A percentile compares a stretch with the other conserved stretches of the same genome.
phyloP scores from a whole-genome alignment of 2,113 vertebrate genomes.

The Salvelinus alpinus region DNA sequence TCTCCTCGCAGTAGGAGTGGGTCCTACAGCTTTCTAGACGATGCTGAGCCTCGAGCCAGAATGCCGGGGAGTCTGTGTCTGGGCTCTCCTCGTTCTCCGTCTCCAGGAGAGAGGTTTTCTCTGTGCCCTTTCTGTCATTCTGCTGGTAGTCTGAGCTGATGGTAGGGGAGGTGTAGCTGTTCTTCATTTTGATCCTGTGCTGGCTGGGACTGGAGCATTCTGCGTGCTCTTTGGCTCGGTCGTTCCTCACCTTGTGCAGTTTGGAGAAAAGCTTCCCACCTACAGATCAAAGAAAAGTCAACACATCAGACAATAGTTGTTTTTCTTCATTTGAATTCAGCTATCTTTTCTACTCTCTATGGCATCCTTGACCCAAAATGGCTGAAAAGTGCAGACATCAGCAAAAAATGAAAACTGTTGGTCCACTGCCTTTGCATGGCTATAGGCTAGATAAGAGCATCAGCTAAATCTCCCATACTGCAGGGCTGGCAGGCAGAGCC shows the following conservation, averaged over 20 bases:
- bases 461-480: neutral
- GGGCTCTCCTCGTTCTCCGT: conserved; percentile 47
- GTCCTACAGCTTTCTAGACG: conserved; percentile 71
- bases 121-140: conserved; percentile 7
- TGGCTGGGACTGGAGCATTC: conserved; percentile 63
- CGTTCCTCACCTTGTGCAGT: conserved; percentile 70
- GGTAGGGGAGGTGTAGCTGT: conserved; percentile 64
- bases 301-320: neutral
- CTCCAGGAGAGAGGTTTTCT: conserved; percentile 9
- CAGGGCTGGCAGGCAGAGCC: neutral
- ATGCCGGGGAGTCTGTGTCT: conserved; percentile 51
- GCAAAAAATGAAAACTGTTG: no score
- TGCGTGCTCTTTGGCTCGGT: conserved; percentile 69
- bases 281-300: conserved; percentile 42
- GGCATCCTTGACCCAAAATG: no score
- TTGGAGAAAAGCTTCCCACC: conserved; percentile 90
- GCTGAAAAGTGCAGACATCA: no score
- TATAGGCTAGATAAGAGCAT: neutral
- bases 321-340: no score
- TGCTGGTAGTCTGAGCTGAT: conserved; percentile 63
- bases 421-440: neutral
- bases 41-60: conserved; percentile 70
- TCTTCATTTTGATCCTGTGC: conserved; percentile 64
- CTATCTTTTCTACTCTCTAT: no score
- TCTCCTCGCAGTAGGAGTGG: conserved; percentile 77